phyloP scores from a whole-genome alignment of 2,113 vertebrate species.

The Odocoileus virginianus region DNA sequence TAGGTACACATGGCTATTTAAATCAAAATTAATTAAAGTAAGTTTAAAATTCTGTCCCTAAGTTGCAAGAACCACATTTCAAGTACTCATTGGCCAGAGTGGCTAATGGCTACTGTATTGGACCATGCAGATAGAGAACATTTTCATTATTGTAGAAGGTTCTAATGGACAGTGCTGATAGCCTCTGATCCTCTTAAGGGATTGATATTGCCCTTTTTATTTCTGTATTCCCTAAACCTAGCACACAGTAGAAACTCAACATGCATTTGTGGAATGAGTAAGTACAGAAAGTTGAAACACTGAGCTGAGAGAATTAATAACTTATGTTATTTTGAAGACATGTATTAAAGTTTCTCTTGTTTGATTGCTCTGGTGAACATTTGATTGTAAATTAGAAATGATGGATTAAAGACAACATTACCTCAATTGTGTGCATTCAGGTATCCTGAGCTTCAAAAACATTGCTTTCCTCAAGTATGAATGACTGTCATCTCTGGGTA shows the following conservation, averaged over 20 bases:
- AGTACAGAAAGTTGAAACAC: not conserved
- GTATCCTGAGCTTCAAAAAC: not conserved
- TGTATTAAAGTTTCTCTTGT: constrained; percentile 13
- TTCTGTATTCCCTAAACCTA: not conserved
- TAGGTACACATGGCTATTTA: not conserved
- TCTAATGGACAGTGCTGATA: not conserved
- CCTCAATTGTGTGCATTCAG: not conserved
- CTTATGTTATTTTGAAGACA: not conserved
- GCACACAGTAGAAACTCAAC: not conserved
- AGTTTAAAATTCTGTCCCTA: not conserved
- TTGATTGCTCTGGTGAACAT: constrained; percentile 15
- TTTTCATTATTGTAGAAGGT: not conserved
- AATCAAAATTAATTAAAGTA: not conserved
- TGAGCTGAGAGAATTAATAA: constrained; percentile 19
- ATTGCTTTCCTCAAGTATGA: constrained; percentile 17
- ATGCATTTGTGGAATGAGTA: constrained; percentile 12
- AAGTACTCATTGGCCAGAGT: not conserved
- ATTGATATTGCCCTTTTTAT: not conserved
- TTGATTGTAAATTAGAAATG: constrained; percentile 37
- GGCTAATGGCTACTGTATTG: not conserved
- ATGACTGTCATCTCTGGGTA: constrained; percentile 21
- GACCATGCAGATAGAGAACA: not conserved
- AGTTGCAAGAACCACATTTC: not conserved
- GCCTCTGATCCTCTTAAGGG: not conserved
- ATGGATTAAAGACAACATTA: constrained; percentile 35